Base-by-base conservation (phyloP, 1,140 invertebrate genomes). In the Drosophila bocqueti region DNA sequence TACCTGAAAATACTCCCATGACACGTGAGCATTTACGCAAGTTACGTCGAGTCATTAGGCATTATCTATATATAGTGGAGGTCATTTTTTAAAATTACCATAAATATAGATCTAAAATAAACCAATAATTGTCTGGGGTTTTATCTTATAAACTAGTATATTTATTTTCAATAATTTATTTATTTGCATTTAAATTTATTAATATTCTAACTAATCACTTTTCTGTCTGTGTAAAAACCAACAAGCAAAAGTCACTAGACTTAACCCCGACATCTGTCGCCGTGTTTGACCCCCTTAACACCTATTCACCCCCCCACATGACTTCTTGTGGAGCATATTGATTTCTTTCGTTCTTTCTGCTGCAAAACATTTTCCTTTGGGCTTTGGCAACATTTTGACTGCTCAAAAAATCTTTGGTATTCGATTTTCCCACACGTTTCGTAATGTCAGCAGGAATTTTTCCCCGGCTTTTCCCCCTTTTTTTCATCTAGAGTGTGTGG, bases 361-460 rank as follows among this genome's bases (percentile, higher is more conserved):
- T 69, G 40, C 29, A 52, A 52, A 46, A 71, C 62, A 71, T 46
- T 71, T 71, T 52, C 24, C 29, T 65, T 43, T 16, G 21, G 73
- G 29, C 64, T 45, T 76, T 77, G 60, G 75, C 63, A 77, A 68
- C 75, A 68, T 61, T 77, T 77, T 60, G 64, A 61, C 24, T 50
- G 46, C 36, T 42, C 34, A 31, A 31, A 59, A 69, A 45, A 77
- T 61, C 50, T 36, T 29, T 54, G 57, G 42, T n/a, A 55, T 61
- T 65, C 40, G 45, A 76, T 69, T 77, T 78, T 50, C 76, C 64
- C 74, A 66, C 55, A 78, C 43, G 46, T 79, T 79, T 72, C 67
- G 76, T 65, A 79, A 79, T 79, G 76, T 65, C 76, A 65, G 60
- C 76, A 78, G 61, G 66, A 73, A 79, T 72, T 76, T 75, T 58